Evolutionary conservation across 35 echinoderm and acorn worm species (phyloP).

Genomic region (Acanthaster planci): DNA sequence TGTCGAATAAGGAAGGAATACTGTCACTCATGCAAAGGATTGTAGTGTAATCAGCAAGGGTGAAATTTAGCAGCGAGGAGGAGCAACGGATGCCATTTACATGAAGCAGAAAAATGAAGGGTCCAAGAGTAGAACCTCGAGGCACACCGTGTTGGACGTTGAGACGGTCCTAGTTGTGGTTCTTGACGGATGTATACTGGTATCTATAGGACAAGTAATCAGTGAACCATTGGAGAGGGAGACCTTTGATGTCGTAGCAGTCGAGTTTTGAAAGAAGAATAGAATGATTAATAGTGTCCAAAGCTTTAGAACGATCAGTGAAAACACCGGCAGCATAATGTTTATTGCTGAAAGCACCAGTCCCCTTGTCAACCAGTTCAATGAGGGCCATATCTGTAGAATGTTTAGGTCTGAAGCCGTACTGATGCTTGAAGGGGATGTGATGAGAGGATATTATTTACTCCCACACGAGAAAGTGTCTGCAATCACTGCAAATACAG

Average conservation of each 20-base stretch:
- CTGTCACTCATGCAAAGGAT: not conserved
- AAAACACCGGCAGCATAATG: not conserved
- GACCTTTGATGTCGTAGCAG: not conserved
- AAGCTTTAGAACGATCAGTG: constrained; percentile 40
- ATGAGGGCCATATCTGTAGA: not conserved
- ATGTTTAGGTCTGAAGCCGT: not conserved
- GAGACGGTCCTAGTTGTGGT: not conserved
- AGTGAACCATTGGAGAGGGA: no score
- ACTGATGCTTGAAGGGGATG: no score
- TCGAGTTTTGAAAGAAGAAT: constrained; percentile 25
- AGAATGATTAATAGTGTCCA: not conserved
- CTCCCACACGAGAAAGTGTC: no score
- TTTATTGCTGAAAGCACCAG: not conserved
- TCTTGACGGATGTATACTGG: not conserved
- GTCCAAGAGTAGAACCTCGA: constrained; percentile 32
- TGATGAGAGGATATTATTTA: not conserved
- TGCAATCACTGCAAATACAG: no score
- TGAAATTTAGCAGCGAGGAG: constrained; percentile 2
- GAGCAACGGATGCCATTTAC: constrained; percentile 40
- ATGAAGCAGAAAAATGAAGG: constrained; percentile 29
- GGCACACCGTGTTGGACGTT: constrained; percentile 12
- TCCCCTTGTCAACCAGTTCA: not conserved
- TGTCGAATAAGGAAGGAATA: not conserved
- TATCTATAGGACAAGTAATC: not conserved
- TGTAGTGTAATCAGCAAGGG: constrained; percentile 26